These are phyloP conservation scores for Fulica atra DNA, from an alignment of 2,113 vertebrate species.

Conservation along the genomic window DNA sequence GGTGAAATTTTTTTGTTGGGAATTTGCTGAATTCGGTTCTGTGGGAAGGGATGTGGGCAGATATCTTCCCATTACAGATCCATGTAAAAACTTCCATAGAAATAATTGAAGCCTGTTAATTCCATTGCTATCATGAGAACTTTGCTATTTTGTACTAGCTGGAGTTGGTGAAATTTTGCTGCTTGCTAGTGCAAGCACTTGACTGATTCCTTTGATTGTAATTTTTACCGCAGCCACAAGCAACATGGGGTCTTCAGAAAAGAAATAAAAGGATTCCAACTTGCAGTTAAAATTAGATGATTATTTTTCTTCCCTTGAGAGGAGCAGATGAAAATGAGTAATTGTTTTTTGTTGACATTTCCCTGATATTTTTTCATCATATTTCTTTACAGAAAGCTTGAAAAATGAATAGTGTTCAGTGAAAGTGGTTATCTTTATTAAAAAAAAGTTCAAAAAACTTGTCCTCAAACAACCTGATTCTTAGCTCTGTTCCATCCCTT, in stretches of 20 bases:
- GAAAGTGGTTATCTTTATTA: not conserved
- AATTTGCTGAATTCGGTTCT: constrained; percentile 5
- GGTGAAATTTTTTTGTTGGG: not conserved
- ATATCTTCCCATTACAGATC: not conserved
- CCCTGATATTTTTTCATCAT: not conserved
- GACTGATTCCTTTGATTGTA: not conserved
- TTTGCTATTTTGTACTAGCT: not conserved
- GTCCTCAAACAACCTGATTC: not conserved
- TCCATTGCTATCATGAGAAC: not conserved
- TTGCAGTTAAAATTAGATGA: not conserved
- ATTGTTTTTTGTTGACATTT: not conserved
- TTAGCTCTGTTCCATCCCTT: not conserved
- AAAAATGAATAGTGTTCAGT: not conserved
- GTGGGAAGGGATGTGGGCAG: not conserved
- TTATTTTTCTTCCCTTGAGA: not conserved
- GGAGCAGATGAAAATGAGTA: not conserved
- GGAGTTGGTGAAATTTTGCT: not conserved
- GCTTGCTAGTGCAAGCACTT: not conserved
- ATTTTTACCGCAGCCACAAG: not conserved
- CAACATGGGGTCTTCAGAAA: not conserved
- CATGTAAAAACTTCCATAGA: not conserved
- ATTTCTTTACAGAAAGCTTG: not conserved
- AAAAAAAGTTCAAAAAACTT: not conserved
- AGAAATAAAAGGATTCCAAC: not conserved
- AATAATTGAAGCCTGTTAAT: not conserved